These are phyloP conservation scores for Halcyon senegalensis DNA, from an alignment of 2,113 vertebrate species.

Conservation along the genomic window DNA sequence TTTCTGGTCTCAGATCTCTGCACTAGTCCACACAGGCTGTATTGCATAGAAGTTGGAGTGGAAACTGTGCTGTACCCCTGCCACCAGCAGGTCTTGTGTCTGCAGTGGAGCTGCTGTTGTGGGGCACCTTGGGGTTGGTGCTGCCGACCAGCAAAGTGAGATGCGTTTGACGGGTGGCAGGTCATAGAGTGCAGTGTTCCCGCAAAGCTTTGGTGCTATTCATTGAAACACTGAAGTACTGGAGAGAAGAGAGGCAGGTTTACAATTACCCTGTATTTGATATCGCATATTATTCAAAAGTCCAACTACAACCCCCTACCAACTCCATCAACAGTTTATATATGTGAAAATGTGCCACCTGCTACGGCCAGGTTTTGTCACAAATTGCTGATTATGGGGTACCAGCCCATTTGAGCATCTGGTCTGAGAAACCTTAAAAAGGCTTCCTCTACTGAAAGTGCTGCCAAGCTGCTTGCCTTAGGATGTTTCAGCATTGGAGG, in stretches of 20 bases:
- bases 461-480: neutral
- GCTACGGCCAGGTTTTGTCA: neutral
- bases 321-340: neutral
- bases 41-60: rapidly evolving
- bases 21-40: rapidly evolving
- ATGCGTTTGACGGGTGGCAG: rapidly evolving
- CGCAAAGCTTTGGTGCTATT: neutral
- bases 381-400: neutral
- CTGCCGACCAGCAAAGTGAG: rapidly evolving
- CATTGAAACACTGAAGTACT: neutral
- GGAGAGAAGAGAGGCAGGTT: neutral
- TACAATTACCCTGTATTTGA: neutral
- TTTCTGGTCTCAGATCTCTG: neutral
- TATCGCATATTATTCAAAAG: neutral
- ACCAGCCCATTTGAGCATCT: neutral
- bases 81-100: neutral
- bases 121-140: neutral
- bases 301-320: neutral
- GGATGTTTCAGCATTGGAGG: constrained; percentile 16
- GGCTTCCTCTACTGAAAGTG: neutral
- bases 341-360: neutral
- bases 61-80: neutral
- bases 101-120: rapidly evolving
- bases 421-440: neutral
- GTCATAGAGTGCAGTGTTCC: neutral